Evolutionary conservation across 2,113 vertebrate species (phyloP), one percentile per base, ranked within the genome.

Genomic region (Fulica atra): DNA sequence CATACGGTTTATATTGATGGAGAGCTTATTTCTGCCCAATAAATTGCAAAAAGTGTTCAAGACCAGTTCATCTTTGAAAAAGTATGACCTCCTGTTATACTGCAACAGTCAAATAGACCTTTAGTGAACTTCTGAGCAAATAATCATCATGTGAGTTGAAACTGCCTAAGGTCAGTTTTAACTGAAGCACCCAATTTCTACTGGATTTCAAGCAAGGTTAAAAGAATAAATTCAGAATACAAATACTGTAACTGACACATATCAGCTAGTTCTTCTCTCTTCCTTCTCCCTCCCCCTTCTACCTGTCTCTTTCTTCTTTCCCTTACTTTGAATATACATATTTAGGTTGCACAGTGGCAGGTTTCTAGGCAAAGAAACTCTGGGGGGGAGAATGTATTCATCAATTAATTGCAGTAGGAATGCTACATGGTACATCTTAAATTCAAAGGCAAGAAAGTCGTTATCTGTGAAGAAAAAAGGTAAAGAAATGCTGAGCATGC

Each of bases 401-500:
- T 83, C 50, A 90, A 51, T 93, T 94, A 96, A 92, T 86, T 86
- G 60, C n/a, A 78, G 24, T 48, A 95, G 63, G 31, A 96, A 93
- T 74, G 38, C 46, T 88, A 77, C 38, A 63, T 14, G 42, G 44
- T 87, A 61, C n/a, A 8, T 28, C 10, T 83, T 88, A 78, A 93
- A 93, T 93, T 94, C 82, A 96, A 94, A 96, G 85, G 64, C 79
- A 90, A 68, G 35, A 46, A 85, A 96, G 72, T 66, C 2, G 0
- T 92, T 90, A 86, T 92, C 87, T 86, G 26, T 88, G 68, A 82
- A 74, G 71, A 63, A 77, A 66, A 93, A 86, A 92, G 66, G 42
- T 33, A 50, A 90, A 93, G 95, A 96, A 95, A 82, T 88, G 85
- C 95, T 96, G 88, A 94, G 76, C 80, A 40, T 91, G 86, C 57